These are phyloP conservation scores for Sciaenops ocellatus DNA, from an alignment of 2,797 vertebrate genomes.

Conservation along the genomic window DNA sequence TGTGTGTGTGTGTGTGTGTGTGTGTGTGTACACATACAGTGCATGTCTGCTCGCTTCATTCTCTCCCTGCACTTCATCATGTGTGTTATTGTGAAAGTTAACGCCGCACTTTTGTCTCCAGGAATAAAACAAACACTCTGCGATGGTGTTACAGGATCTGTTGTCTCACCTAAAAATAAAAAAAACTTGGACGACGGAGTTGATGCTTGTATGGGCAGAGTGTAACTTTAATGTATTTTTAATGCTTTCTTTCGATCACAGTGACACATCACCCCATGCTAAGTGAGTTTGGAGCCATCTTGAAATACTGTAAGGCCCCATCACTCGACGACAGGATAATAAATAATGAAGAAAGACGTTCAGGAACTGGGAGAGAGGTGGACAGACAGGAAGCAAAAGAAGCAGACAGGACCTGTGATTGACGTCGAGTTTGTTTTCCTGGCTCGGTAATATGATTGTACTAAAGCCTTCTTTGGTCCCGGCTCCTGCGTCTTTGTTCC, in stretches of 20 bases:
- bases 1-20: constrained; percentile 57
- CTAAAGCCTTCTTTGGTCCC: constrained; percentile 61
- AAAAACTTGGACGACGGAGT: neutral
- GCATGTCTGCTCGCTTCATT: constrained; percentile 11
- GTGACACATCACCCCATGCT: constrained; percentile 10
- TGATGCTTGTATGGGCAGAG: constrained; percentile 8
- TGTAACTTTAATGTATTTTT: constrained; percentile 21
- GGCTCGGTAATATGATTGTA: constrained; percentile 61
- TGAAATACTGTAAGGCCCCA: constrained; percentile 38
- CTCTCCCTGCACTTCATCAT: constrained; percentile 33
- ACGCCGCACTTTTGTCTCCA: constrained; percentile 18
- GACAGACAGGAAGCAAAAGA: constrained; percentile 35
- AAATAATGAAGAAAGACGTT: constrained; percentile 32
- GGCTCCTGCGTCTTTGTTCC: constrained; percentile 55
- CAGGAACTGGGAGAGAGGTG: neutral
- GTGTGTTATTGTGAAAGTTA: constrained; percentile 23
- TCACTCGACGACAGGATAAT: constrained; percentile 19
- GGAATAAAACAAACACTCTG: constrained; percentile 21
- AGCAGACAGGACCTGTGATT: constrained; percentile 48
- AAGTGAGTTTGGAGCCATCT: constrained; percentile 13
- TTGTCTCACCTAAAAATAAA: constrained; percentile 23
- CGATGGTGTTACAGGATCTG: constrained; percentile 10
- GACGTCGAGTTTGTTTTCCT: constrained; percentile 71
- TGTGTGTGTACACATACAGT: constrained; percentile 15
- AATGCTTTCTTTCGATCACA: constrained; percentile 44